Base-by-base conservation (phyloP, 2,888 invertebrate species). In the Melanargia galathea region DNA sequence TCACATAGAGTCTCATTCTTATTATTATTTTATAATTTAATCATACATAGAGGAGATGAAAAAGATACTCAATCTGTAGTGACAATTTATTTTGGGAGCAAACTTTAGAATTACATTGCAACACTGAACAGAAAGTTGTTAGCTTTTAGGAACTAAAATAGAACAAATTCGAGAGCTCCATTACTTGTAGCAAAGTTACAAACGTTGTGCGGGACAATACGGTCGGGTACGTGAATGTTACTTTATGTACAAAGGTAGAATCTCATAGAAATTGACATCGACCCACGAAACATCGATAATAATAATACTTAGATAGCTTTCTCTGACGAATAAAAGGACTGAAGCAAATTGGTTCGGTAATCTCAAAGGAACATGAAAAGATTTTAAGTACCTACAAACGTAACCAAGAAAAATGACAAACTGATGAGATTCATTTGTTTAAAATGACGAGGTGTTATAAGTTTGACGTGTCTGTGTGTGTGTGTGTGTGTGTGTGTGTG, bases 111-210 rank as follows among this genome's bases (percentile, higher is more conserved):
- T 5, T 35, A 35, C 20, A 5, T 26, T 52, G 52, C 33, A 35
- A 52, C 20, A 10, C 4, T 52, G 18, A 2, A 48, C 8, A 18
- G 1, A 6, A 45, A 45, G 5, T 8, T 43, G 18, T 43, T 4
- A 6, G 7, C 24, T 13, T 46, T 46, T 22, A 51, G 33, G 33
- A 51, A 18, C 51, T 33, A 33, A 51, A 51, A 18, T 33, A 51
- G 30, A 51, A 51, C 33, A 33, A 33, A 33, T 11, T 33, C 16
- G 30, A 5, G 11, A 18, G 10, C 18, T 33, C 2, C 33, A 51
- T 33, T 33, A 46, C 13, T 24, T 46, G 22, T 24, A 24, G 46
- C 11, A 18, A 51, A 51, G 51, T 33, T 51, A 16, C 33, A 20
- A 33, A 51, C 18, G 16, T n/a, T 43, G 18, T n/a, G 8, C 18